phyloP scores from a whole-genome alignment of 92 coral and sea anemone genomes.

The Palythoa heliodiscus region DNA sequence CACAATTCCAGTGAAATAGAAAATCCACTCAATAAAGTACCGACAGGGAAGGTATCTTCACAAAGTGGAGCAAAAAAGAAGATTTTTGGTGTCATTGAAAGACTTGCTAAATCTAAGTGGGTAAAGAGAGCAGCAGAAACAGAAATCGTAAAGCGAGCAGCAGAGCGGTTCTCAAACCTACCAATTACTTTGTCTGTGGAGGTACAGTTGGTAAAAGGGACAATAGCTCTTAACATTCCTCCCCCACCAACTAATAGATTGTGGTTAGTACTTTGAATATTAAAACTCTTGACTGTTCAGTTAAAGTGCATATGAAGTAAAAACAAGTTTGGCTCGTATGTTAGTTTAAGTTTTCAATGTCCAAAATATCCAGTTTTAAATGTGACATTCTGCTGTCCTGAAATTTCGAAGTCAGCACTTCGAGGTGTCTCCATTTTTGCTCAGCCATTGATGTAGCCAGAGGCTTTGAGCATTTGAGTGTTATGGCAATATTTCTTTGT shows the following conservation, averaged over 20 bases:
- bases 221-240: conserved; percentile 90
- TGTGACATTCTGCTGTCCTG: too few species aligned
- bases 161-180: conserved; percentile 93
- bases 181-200: conserved; percentile 94
- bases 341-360: too few species aligned
- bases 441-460: too few species aligned
- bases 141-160: conserved; percentile 93
- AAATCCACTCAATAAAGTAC: conserved; percentile 47
- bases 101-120: conserved; percentile 98
- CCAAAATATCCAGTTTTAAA: too few species aligned
- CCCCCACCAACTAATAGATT: conserved; percentile 99
- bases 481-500: too few species aligned
- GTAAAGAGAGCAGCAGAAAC: conserved; percentile 99
- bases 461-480: too few species aligned
- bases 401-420: too few species aligned
- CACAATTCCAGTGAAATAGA: conserved; percentile 67
- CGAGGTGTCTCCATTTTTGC: too few species aligned
- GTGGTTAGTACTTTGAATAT: conserved; percentile 73
- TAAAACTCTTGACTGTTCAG: background rate
- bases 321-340: too few species aligned
- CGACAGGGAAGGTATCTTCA: conserved; percentile 41
- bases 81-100: conserved; percentile 83
- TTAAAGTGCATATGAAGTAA: too few species aligned
- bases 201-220: conserved; percentile 85
- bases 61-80: conserved; percentile 76